Base-by-base conservation (phyloP, 2,113 vertebrate genomes). In the Myocastor coypus region DNA sequence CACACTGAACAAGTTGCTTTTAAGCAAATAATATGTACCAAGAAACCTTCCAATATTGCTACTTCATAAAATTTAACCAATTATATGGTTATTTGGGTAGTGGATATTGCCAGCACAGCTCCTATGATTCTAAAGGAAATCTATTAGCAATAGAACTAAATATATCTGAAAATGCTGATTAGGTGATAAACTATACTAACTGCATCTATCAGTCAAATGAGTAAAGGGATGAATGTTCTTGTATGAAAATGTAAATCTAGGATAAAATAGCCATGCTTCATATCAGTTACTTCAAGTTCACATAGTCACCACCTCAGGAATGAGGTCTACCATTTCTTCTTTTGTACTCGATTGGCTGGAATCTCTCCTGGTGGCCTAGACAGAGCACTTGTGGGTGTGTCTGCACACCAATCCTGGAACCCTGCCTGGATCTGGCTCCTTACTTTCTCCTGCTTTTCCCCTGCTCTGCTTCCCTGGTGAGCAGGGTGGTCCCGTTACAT, bases 161-260 rank as follows among this genome's bases (percentile, higher is more conserved):
- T 93, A 22, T n/a, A 75, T 88, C 32, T 93, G 34, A 87, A 94
- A 89, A 5, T 87, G 81, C 80, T 80, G 9, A 32, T 55, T 82
- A 46, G 37, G 28, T 83, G 57, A 55, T 37, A 28, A 52, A 86
- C 28, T 11, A 66, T 9, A 63, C 10, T 85, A n/a, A 59, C 7
- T 63, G 17, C 30, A 85, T 69, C 87, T 19, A 85, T 96, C 50
- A 85, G 69, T 82, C 40, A 92, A 87, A 87, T 46, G 77, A 87
- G 30, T 14, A 87, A 87, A 73, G 61, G 17, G 26, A 91, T 93
- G 80, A 85, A 96, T 85, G 16, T 87, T 55, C 69, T 94, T 64
- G 8, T 40, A 82, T 13, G 42, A 68, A 94, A 95, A 69, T 83
- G 92, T 57, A 85, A 89, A 85, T 82, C 26, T 89, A 71, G 14